phyloP scores from a whole-genome alignment of 2,888 invertebrate genomes.

The Lasioglossum figueresi region DNA sequence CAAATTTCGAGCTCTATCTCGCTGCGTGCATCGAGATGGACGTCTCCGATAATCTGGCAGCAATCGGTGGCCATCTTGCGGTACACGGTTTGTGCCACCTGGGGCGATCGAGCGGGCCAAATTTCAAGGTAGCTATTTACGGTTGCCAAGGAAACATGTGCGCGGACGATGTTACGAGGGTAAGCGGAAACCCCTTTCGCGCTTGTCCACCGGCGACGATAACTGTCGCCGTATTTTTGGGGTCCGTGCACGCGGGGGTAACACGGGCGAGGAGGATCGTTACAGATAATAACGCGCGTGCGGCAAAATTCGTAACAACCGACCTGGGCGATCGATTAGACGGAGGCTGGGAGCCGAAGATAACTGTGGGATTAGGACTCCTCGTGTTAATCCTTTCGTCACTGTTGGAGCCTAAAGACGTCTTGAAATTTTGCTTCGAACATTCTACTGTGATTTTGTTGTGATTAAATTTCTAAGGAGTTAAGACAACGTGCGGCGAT shows the following conservation, averaged over 20 bases:
- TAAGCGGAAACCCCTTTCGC: slow-evolving; percentile 60
- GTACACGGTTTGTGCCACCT: slow-evolving; percentile 35
- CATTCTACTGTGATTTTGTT: too few relatives aligned
- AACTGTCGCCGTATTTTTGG: slow-evolving; percentile 58
- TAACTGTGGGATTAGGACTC: background rate
- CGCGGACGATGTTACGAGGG: slow-evolving; percentile 55
- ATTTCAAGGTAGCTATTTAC: slow-evolving; percentile 63
- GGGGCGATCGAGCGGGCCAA: slow-evolving; percentile 41
- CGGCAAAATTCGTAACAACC: slow-evolving; percentile 27
- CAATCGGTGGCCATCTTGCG: slow-evolving; percentile 24
- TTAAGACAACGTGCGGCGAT: background rate
- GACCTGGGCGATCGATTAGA: background rate
- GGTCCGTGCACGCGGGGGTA: background rate
- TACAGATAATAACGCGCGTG: slow-evolving; percentile 26
- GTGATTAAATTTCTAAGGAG: too few relatives aligned
- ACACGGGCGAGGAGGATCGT: slow-evolving; percentile 23
- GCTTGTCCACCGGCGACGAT: slow-evolving; percentile 54
- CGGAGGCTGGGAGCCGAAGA: background rate
- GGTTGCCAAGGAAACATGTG: slow-evolving; percentile 68
- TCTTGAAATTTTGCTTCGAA: too few relatives aligned
- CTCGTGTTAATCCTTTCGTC: background rate
- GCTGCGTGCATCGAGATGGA: background rate
- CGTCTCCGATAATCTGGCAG: background rate
- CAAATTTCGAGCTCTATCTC: background rate
- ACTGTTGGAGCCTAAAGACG: too few relatives aligned